phyloP scores from a whole-genome alignment of 2,113 vertebrate species.

The Semicossyphus pulcher region DNA sequence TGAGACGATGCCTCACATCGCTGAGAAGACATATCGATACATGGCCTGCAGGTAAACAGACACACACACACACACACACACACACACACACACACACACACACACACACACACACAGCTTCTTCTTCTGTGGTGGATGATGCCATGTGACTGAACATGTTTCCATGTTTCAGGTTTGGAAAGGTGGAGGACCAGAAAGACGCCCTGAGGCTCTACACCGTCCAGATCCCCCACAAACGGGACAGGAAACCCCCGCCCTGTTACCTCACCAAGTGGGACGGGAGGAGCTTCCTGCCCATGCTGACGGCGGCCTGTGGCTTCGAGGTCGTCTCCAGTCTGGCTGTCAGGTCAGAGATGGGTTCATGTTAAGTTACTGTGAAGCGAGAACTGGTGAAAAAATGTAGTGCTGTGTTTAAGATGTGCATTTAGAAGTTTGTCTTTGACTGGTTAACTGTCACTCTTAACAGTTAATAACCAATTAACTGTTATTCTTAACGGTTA shows the following conservation, averaged over 20 bases:
- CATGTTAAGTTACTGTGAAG: no score
- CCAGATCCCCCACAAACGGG: constrained; percentile 95
- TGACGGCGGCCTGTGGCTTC: constrained; percentile 89
- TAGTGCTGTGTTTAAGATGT: no score
- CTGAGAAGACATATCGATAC: constrained; percentile 90
- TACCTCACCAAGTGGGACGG: constrained; percentile 98
- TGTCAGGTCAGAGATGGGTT: constrained; percentile 83
- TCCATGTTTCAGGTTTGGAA: constrained; percentile 88
- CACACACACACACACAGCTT: not conserved
- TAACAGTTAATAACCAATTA: no score
- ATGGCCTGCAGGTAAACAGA: constrained; percentile 89
- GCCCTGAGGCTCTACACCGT: constrained; percentile 91
- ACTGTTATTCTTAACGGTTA: no score
- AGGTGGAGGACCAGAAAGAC: constrained; percentile 87
- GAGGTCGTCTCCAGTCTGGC: constrained; percentile 93
- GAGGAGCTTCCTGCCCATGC: constrained; percentile 89
- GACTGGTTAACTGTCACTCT: no score
- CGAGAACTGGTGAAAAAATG: no score
- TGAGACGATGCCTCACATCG: constrained; percentile 87
- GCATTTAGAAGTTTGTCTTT: no score
- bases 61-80: not conserved
- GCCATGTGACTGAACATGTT: no score
- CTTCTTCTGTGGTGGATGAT: not conserved
- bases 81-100: not conserved
- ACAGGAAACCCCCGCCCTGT: constrained; percentile 89